A percentile compares a stretch with the other conserved stretches of the same genome.
phyloP scores from a whole-genome alignment of 2,888 invertebrate genomes.

The Thysanoteuthis rhombus region DNA sequence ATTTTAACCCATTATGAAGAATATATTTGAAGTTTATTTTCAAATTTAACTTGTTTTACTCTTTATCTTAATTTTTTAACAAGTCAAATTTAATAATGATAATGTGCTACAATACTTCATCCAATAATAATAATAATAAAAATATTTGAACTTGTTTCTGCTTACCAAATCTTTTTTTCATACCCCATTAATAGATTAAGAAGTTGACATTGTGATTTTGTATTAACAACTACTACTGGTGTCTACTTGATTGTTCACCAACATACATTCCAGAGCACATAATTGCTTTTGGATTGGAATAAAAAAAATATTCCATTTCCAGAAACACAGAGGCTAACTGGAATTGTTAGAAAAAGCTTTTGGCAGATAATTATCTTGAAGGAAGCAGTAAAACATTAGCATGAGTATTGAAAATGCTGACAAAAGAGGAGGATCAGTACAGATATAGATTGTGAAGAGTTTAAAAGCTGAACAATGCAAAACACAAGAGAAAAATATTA shows the following conservation, averaged over 20 bases:
- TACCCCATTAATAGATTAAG: not conserved
- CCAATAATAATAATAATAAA: no score
- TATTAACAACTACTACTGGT: not conserved
- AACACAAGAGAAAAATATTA: not conserved
- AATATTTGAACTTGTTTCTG: not conserved
- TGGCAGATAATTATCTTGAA: not conserved
- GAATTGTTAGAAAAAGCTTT: not conserved
- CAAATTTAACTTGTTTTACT: no score
- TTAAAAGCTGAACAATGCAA: not conserved
- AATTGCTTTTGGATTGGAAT: slow-evolving; percentile 12
- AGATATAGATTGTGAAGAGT: slow-evolving; percentile 12
- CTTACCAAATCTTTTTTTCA: not conserved
- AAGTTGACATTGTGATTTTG: not conserved
- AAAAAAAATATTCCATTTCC: not conserved
- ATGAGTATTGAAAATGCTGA: not conserved
- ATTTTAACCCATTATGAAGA: no score
- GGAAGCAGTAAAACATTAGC: not conserved
- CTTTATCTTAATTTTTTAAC: no score
- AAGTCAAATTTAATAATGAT: no score
- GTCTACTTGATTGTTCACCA: not conserved
- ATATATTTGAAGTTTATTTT: no score
- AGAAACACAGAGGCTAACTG: not conserved
- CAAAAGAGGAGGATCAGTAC: not conserved
- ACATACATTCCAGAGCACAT: not conserved
- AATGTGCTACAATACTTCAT: no score